Percentiles rank a stretch among this genome's conserved stretches.
phyloP scores from a whole-genome alignment of 2,797 vertebrate genomes.

The Micromesistius poutassou region DNA sequence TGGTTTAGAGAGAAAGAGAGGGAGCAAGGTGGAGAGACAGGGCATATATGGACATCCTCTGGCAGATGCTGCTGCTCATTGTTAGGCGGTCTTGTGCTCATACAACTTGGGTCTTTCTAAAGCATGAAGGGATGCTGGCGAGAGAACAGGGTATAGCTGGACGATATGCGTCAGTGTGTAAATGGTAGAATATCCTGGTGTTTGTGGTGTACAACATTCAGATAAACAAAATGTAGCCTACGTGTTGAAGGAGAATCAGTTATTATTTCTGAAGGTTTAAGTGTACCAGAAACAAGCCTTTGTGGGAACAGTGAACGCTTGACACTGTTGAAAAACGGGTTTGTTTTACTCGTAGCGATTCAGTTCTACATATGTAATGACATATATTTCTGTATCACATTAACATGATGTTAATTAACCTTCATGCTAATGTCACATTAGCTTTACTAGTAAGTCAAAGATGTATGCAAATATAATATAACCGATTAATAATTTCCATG shows the following conservation, averaged over 20 bases:
- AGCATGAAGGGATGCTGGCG: neutral
- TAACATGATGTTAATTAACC: neutral
- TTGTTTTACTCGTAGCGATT: neutral
- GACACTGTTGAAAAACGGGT: neutral
- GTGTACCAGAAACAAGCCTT: neutral
- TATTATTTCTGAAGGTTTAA: neutral
- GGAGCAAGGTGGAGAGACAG: no score
- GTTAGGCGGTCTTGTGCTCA: neutral
- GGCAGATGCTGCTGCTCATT: neutral
- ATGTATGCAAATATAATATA: neutral
- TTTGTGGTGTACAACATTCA: neutral
- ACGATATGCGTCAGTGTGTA: neutral
- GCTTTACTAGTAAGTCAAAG: neutral
- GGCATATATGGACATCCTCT: neutral
- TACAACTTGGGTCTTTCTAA: neutral
- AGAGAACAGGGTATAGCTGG: neutral
- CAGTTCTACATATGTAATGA: neutral
- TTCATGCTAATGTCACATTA: neutral
- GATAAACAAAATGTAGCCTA: neutral
- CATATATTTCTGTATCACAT: neutral
- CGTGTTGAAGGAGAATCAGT: neutral
- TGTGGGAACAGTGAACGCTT: neutral
- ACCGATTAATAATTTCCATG: neutral
- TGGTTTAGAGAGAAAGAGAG: conserved; percentile 18
- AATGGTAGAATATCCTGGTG: neutral